These are phyloP conservation scores for Lepidochrysops patricia DNA, from an alignment of 2,888 invertebrate species.

Conservation along the genomic window DNA sequence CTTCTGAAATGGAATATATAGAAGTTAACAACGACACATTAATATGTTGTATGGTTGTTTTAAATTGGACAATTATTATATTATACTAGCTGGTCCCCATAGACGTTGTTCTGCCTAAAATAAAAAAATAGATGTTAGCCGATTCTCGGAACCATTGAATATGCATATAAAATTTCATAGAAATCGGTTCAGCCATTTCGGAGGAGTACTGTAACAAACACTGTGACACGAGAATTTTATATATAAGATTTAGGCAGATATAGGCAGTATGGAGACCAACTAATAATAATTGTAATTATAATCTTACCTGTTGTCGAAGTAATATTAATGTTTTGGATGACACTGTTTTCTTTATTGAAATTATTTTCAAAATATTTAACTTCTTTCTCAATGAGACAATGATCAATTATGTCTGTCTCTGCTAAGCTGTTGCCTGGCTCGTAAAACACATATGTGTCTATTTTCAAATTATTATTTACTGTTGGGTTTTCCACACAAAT, in stretches of 20 bases:
- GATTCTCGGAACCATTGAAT: too few relatives aligned
- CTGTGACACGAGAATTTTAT: too few relatives aligned
- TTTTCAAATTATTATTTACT: not conserved
- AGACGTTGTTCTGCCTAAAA: too few relatives aligned
- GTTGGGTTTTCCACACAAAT: not conserved
- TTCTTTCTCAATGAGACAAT: constrained; percentile 32
- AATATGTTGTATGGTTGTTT: too few relatives aligned
- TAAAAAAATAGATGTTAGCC: not conserved
- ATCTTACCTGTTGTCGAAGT: not conserved
- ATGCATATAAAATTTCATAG: too few relatives aligned
- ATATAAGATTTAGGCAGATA: too few relatives aligned
- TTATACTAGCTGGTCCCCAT: too few relatives aligned
- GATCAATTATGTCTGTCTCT: constrained; percentile 36
- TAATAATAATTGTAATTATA: too few relatives aligned
- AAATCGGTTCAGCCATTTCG: too few relatives aligned
- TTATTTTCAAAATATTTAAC: constrained; percentile 30
- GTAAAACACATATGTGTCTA: not conserved
- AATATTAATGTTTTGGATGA: not conserved
- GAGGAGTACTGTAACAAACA: too few relatives aligned
- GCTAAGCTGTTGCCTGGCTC: constrained; percentile 37
- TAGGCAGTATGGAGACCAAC: too few relatives aligned
- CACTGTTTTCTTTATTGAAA: constrained; percentile 19
- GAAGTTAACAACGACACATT: not conserved
- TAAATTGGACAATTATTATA: too few relatives aligned
- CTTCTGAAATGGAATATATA: not conserved